Base-by-base conservation (phyloP, 2,797 vertebrate genomes). In the Channa striata region DNA sequence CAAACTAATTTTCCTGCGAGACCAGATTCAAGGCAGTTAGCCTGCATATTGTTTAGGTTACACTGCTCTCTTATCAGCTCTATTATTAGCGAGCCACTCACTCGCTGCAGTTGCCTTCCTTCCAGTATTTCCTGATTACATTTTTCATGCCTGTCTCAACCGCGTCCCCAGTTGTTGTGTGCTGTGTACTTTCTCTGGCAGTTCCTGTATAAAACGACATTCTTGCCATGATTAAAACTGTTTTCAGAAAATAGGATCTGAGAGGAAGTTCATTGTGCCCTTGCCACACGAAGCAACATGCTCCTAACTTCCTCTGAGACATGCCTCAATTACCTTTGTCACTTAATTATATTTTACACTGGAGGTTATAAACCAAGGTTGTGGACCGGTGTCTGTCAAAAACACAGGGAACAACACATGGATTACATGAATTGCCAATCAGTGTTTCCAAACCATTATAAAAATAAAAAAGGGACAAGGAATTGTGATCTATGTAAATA, bases 81-180 rank as follows among this genome's bases (percentile, higher is more conserved):
- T 94, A 90, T 94, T 93, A 91, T 93, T 94, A 93, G 91, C 81
- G 1, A 78, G 72, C 81, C 89, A 83, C 77, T 86, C 63, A 65
- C 87, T 78, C 83, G 66, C 68, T 84, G 84, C 74, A 74, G 74
- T 84, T 78, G 73, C 82, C 79, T 93, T 94, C 90, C 89, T 93
- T 91, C 86, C 88, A 87, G 78, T 83, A 82, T 90, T 89, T 93
- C 92, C 91, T 93, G 89, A 88, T 89, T 84, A 68, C 80, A 83
- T 91, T 89, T 82, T 90, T 89, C 67, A 73, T 82, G 62, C 63
- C 68, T 58, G 74, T 77, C 68, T 83, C 61, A 61, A 70, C 77
- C 53, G 50, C 48, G 8, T 82, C 76, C 75, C 72, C 25, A 8
- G 48, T 81, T 70, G 64, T 84, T 75, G 73, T 63, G 61, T 64